These are phyloP conservation scores for Peribatodes rhomboidaria DNA, from an alignment of 2,888 invertebrate species.

Conservation along the genomic window DNA sequence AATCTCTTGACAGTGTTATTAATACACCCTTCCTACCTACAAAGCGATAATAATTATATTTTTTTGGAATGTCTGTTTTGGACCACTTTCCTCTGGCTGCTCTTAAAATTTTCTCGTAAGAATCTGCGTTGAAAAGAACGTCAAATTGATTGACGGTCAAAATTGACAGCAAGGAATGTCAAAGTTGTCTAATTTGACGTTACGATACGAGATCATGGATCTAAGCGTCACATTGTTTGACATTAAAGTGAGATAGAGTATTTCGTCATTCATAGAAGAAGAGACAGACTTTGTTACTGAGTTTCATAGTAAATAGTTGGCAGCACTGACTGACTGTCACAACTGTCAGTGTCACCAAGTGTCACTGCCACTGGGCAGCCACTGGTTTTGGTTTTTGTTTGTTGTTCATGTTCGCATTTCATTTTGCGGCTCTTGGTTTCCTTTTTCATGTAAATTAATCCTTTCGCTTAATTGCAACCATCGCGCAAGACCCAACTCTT, in stretches of 20 bases:
- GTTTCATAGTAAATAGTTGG: too few relatives aligned
- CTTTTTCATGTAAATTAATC: constrained; percentile 14
- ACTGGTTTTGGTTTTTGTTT: not conserved
- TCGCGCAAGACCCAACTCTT: not conserved
- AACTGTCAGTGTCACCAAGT: too few relatives aligned
- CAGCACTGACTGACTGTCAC: too few relatives aligned
- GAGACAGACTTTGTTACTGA: not conserved
- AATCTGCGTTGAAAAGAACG: constrained; percentile 2
- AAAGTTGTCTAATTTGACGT: constrained; percentile 7
- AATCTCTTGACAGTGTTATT: too few relatives aligned
- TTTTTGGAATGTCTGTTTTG: too few relatives aligned
- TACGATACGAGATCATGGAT: not conserved
- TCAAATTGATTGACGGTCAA: not conserved
- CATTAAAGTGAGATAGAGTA: constrained; percentile 3
- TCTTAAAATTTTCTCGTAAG: not conserved
- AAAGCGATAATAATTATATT: too few relatives aligned
- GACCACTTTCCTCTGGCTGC: not conserved
- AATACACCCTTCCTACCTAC: too few relatives aligned
- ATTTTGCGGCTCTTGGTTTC: constrained; percentile 9
- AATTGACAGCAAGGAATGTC: not conserved
- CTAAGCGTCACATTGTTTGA: not conserved
- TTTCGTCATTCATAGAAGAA: too few relatives aligned
- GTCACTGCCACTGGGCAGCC: too few relatives aligned
- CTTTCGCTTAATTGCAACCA: constrained; percentile 18
- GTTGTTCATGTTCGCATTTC: not conserved